phyloP scores from a whole-genome alignment of 2,113 vertebrate species.

The Bolborhynchus lineola region DNA sequence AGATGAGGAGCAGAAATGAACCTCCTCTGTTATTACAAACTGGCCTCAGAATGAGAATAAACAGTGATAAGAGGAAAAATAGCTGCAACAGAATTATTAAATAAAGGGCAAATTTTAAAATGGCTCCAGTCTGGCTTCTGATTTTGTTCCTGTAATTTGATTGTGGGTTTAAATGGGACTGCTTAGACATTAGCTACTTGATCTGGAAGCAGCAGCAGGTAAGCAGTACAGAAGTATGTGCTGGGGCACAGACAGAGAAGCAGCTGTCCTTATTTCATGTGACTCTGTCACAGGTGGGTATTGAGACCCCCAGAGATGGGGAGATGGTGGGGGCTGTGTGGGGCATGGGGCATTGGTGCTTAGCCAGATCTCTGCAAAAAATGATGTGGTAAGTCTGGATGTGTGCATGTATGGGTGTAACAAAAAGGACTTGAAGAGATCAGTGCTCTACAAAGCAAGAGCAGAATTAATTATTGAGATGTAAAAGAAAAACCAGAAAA shows the following conservation, averaged over 20 bases:
- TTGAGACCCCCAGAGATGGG: neutral
- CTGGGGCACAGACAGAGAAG: neutral
- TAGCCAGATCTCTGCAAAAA: accelerated
- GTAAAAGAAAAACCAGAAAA: neutral
- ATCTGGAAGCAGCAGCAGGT: conserved; percentile 22
- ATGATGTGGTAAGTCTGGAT: accelerated
- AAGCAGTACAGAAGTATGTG: neutral
- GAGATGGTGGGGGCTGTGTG: accelerated
- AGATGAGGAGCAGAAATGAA: neutral
- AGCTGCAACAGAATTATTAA: conserved; percentile 37
- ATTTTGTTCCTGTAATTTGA: conserved; percentile 54
- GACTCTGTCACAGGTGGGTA: neutral
- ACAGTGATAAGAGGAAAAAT: conserved; percentile 45
- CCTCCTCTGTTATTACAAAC: neutral
- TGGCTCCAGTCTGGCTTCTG: conserved; percentile 67
- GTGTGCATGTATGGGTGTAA: accelerated
- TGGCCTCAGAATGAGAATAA: conserved; percentile 32
- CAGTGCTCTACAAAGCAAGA: neutral
- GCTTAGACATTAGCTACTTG: conserved; percentile 16
- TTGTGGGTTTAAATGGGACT: conserved; percentile 53
- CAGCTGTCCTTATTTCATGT: neutral
- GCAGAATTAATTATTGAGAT: neutral
- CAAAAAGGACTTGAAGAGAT: neutral
- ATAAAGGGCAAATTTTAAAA: conserved; percentile 54
- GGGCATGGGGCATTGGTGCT: accelerated